phyloP scores from a whole-genome alignment of 2,888 invertebrate genomes.

The Pinctada fucata region DNA sequence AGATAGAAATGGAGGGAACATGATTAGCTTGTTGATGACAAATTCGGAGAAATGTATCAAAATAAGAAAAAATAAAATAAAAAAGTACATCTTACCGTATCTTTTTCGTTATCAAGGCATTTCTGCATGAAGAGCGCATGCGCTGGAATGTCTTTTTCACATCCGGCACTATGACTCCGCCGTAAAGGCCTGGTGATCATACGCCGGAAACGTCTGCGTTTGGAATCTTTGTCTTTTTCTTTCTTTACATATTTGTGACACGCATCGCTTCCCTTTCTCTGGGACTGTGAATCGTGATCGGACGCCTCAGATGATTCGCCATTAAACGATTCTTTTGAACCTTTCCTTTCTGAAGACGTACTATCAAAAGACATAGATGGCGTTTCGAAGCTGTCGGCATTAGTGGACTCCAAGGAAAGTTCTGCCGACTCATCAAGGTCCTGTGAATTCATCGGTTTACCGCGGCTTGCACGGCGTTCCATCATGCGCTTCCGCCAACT shows the following conservation, averaged over 20 bases:
- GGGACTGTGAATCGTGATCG: slow-evolving; percentile 19
- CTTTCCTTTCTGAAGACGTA: slow-evolving; percentile 28
- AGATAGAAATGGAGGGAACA: too few relatives aligned
- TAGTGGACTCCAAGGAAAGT: slow-evolving; percentile 21
- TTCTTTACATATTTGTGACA: slow-evolving; percentile 31
- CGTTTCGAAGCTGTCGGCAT: slow-evolving; percentile 27
- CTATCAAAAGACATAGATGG: slow-evolving; percentile 38
- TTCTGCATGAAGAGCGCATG: slow-evolving; percentile 73
- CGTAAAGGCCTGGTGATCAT: slow-evolving; percentile 64
- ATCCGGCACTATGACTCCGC: slow-evolving; percentile 79
- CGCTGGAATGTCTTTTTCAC: slow-evolving; percentile 75
- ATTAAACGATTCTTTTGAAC: slow-evolving; percentile 26
- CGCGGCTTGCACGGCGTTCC: slow-evolving; percentile 24
- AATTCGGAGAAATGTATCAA: too few relatives aligned
- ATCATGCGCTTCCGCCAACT: slow-evolving; percentile 28
- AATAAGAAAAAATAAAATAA: too few relatives aligned
- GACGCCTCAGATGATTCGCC: slow-evolving; percentile 36
- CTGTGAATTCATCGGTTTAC: background rate
- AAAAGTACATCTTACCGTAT: slow-evolving; percentile 49
- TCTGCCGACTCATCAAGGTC: slow-evolving; percentile 34
- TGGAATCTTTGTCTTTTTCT: slow-evolving; percentile 53
- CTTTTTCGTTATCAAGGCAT: slow-evolving; percentile 40
- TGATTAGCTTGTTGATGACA: too few relatives aligned
- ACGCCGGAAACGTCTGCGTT: slow-evolving; percentile 60
- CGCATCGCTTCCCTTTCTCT: slow-evolving; percentile 5